Conservation (phyloP, 2,888 invertebrate genomes). For the Mongoloraphidia duomilia region DNA sequence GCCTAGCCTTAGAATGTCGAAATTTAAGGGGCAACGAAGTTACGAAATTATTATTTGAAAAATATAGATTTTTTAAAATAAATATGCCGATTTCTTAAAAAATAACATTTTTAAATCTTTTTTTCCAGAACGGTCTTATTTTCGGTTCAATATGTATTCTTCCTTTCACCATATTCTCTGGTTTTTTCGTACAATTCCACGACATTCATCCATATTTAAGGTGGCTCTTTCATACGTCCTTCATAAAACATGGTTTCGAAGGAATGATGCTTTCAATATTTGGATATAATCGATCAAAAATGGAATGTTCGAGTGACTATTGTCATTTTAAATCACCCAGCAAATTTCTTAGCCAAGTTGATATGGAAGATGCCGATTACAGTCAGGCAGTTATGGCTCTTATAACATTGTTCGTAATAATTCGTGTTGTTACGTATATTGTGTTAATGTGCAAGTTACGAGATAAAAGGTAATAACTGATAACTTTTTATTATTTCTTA, state of each 20-base stretch:
- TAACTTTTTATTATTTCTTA: background rate
- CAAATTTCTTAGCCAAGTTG: constrained; percentile 60
- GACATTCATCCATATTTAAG: constrained; percentile 64
- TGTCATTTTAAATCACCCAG: constrained; percentile 59
- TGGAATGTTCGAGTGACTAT: constrained; percentile 60
- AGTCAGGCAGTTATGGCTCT: constrained; percentile 50
- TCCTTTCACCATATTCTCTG: constrained; percentile 83
- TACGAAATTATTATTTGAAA: too few species aligned
- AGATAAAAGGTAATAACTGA: constrained; percentile 28
- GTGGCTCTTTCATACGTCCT: constrained; percentile 81
- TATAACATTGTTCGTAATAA: constrained; percentile 41
- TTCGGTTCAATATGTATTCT: constrained; percentile 77
- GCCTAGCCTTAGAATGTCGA: too few species aligned
- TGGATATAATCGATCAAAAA: constrained; percentile 59
- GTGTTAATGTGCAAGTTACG: constrained; percentile 50
- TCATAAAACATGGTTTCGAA: constrained; percentile 78
- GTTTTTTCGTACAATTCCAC: constrained; percentile 75
- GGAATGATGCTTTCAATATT: constrained; percentile 70
- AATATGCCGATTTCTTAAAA: background rate
- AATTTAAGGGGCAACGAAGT: too few species aligned
- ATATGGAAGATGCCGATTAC: constrained; percentile 52
- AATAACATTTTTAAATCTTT: background rate
- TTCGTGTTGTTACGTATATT: constrained; percentile 50
- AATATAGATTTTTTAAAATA: too few species aligned
- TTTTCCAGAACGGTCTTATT: constrained; percentile 69